A percentile compares a stretch with the other conserved stretches of the same genome.
These are phyloP conservation scores for Drosophila kokeensis DNA, from an alignment of 2,888 invertebrate genomes.

Conservation along the genomic window DNA sequence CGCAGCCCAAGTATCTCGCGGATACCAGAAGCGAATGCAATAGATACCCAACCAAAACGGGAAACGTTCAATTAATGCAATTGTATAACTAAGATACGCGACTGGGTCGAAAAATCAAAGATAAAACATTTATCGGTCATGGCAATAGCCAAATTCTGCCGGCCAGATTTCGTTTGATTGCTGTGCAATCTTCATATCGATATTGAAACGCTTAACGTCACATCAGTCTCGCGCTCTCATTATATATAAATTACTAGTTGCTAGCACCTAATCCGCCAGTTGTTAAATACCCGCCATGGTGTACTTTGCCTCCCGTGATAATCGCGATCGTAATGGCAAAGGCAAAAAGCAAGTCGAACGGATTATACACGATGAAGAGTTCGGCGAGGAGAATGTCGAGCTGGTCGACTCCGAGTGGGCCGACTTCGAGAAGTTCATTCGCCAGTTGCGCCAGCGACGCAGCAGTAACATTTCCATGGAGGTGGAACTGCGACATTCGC, in stretches of 20 bases:
- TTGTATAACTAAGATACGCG: constrained; percentile 34
- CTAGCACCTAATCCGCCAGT: not conserved
- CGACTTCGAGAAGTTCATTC: constrained; percentile 84
- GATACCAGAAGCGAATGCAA: constrained; percentile 28
- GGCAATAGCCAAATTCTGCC: constrained; percentile 23
- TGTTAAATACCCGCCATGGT: constrained; percentile 54
- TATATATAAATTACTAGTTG: constrained; percentile 1
- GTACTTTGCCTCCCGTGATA: constrained; percentile 69
- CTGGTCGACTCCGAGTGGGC: constrained; percentile 85
- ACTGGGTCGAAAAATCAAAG: constrained; percentile 5
- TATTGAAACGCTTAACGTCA: constrained; percentile 16
- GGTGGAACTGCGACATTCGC: constrained; percentile 80
- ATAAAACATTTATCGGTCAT: constrained; percentile 18
- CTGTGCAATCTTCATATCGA: constrained; percentile 25
- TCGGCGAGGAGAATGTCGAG: constrained; percentile 85
- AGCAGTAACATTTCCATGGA: constrained; percentile 83
- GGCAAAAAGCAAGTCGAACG: constrained; percentile 71
- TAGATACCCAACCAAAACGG: constrained; percentile 29
- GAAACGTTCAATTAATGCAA: constrained; percentile 53
- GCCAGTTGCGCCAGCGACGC: constrained; percentile 83
- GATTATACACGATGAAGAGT: constrained; percentile 84
- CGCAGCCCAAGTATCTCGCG: constrained; percentile 37
- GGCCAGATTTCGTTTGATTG: constrained; percentile 27
- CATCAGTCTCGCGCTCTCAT: not conserved
- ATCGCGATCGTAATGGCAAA: constrained; percentile 69